Percentiles rank a stretch among this genome's conserved stretches.
Evolutionary conservation across 2,113 vertebrate species (phyloP).

Genomic region (Sinocyclocheilus rhinocerous): DNA sequence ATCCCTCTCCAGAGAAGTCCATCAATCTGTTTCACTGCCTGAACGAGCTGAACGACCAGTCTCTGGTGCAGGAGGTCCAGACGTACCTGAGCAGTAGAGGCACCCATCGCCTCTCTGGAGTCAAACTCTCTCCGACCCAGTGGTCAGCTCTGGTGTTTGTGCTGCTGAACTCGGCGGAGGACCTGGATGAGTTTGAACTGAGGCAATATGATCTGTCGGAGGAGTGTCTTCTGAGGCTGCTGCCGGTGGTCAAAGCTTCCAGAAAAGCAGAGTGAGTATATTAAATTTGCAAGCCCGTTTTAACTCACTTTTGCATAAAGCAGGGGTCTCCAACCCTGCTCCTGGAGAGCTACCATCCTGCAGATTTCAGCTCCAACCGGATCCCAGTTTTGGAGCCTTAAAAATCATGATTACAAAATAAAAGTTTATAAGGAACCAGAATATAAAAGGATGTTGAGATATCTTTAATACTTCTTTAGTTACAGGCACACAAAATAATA

Average conservation of each 20-base stretch:
- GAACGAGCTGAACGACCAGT: conserved; percentile 43
- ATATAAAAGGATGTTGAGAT: no score
- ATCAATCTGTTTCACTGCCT: conserved; percentile 52
- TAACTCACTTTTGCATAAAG: neutral
- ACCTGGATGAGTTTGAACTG: conserved; percentile 41
- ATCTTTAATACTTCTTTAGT: no score
- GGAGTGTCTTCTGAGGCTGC: conserved; percentile 41
- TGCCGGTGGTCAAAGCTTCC: conserved; percentile 37
- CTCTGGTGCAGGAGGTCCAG: conserved; percentile 41
- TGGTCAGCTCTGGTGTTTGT: conserved; percentile 40
- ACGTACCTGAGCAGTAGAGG: neutral
- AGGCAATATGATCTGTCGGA: conserved; percentile 27
- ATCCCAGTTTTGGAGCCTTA: no score
- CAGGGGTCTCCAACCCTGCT: no score
- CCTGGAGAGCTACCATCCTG: no score
- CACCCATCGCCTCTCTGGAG: neutral
- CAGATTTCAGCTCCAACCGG: no score
- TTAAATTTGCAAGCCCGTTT: neutral
- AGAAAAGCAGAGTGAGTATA: conserved; percentile 38
- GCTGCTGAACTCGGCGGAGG: conserved; percentile 22
- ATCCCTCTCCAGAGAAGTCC: conserved; percentile 35
- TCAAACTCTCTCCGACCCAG: conserved; percentile 24
- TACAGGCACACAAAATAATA: no score
- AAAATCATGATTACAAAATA: no score
- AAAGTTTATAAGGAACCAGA: no score